A percentile compares a stretch with the other conserved stretches of the same genome.
These are phyloP conservation scores for Ochlodes sylvanus DNA, from an alignment of 2,888 invertebrate species.

Conservation along the genomic window DNA sequence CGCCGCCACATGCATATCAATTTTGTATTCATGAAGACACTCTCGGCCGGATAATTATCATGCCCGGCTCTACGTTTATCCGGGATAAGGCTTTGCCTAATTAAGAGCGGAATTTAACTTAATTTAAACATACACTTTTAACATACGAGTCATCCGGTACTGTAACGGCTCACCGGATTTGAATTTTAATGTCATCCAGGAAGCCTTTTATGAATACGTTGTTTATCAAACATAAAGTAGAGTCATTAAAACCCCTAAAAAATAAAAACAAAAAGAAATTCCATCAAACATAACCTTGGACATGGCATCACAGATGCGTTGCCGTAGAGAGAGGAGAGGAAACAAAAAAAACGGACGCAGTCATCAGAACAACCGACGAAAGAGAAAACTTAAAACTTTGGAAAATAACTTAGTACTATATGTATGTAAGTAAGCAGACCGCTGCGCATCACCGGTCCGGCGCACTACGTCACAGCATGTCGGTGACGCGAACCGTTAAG, in stretches of 20 bases:
- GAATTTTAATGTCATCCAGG: neutral
- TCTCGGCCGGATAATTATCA: slow-evolving; percentile 4
- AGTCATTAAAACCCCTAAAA: no score
- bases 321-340: no score
- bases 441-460: no score
- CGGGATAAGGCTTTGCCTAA: neutral
- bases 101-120: slow-evolving; percentile 6
- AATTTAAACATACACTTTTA: slow-evolving; percentile 4
- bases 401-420: no score
- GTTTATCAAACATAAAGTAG: neutral
- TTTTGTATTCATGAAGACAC: slow-evolving; percentile 13
- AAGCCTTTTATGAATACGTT: neutral
- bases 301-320: no score
- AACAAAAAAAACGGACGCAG: no score
- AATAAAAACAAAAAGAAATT: no score
- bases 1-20: slow-evolving; percentile 13
- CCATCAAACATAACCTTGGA: neutral
- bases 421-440: no score
- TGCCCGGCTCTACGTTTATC: neutral
- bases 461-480: no score
- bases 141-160: neutral
- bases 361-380: no score
- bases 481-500: no score
- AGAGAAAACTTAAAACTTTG: no score
- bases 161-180: neutral